A percentile compares a stretch with the other conserved stretches of the same genome.
Evolutionary conservation across 2,797 vertebrate genomes (phyloP).

Genomic region (Falco columbarius): DNA sequence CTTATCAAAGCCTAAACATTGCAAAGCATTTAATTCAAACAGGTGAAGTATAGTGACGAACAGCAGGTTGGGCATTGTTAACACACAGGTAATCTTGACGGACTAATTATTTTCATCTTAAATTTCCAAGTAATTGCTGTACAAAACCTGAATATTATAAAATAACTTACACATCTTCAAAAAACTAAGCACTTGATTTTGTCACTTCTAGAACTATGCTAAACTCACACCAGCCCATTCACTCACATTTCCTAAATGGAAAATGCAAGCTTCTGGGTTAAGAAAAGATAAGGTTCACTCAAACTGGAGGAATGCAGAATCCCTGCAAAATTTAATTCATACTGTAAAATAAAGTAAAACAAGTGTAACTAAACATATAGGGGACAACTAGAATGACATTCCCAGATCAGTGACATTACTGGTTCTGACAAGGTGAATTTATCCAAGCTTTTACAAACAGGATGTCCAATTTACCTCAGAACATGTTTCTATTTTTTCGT

Average conservation of each 20-base stretch:
- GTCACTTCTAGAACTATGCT: background rate
- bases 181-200: background rate
- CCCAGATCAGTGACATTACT: background rate
- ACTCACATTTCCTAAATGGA: background rate
- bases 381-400: constrained; percentile 10
- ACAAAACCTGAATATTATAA: background rate
- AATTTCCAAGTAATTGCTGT: background rate
- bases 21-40: background rate
- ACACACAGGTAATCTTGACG: background rate
- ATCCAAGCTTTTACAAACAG: constrained; percentile 7
- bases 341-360: background rate
- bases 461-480: background rate
- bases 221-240: background rate
- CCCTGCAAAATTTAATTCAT: background rate
- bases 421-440: background rate
- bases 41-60: background rate
- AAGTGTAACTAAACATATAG: background rate
- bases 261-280: background rate
- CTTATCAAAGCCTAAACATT: background rate
- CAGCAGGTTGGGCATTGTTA: background rate
- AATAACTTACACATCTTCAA: background rate
- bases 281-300: background rate
- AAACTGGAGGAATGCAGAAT: background rate
- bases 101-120: background rate
- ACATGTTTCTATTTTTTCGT: background rate